Evolutionary conservation across 2,113 vertebrate species (phyloP).

Genomic region (Mionectes macconnelli): DNA sequence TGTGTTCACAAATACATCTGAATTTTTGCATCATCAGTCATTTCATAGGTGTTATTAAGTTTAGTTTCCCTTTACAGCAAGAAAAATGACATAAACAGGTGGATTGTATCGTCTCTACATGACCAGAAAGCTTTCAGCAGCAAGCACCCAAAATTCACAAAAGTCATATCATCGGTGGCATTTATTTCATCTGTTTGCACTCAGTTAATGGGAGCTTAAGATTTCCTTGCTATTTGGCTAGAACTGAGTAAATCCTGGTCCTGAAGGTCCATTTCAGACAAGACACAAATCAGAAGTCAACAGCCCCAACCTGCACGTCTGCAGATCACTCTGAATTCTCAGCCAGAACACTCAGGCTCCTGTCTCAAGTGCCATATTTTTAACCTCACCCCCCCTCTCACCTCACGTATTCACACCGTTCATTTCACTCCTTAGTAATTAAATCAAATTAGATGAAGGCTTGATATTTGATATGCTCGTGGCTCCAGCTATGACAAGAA

Average conservation of each 20-base stretch:
- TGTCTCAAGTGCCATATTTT: not conserved
- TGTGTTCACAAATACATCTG: not conserved
- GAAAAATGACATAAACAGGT: not conserved
- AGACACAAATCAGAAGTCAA: not conserved
- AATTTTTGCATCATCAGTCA: not conserved
- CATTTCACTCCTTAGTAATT: constrained; percentile 1
- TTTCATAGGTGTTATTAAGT: not conserved
- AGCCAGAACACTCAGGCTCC: not conserved
- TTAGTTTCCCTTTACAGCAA: not conserved
- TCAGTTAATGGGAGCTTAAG: not conserved
- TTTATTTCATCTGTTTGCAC: not conserved
- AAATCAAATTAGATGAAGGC: not conserved
- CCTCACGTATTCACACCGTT: not conserved
- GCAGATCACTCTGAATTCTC: not conserved
- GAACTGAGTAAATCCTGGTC: not conserved
- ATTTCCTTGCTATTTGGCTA: not conserved
- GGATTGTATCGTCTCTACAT: not conserved
- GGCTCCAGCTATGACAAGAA: not conserved
- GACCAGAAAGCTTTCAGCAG: not conserved
- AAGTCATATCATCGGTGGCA: not conserved
- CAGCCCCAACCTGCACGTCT: not conserved
- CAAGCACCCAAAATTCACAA: not conserved
- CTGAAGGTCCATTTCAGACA: not conserved
- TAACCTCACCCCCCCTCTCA: not conserved
- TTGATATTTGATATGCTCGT: not conserved